Evolutionary conservation across 1,140 invertebrate genomes (phyloP).

Genomic region (Bombus sylvicola): DNA sequence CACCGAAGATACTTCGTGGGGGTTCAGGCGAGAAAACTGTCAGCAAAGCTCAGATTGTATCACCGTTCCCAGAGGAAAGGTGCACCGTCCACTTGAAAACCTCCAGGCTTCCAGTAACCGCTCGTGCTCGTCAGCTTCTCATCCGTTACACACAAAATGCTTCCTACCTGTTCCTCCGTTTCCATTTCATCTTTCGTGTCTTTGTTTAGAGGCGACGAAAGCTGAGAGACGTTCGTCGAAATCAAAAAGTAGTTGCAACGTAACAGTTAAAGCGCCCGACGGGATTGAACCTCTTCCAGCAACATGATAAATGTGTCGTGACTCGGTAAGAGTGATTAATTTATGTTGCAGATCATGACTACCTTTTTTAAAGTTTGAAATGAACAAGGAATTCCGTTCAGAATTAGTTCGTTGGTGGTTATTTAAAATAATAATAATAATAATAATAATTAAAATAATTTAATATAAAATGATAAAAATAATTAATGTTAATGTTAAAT

Average conservation of each 20-base stretch:
- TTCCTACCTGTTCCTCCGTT: conserved; percentile 18
- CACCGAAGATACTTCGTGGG: conserved; percentile 29
- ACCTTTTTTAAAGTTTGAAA: too few species aligned
- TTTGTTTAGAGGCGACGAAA: not conserved
- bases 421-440: too few species aligned
- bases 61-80: conserved; percentile 67
- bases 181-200: conserved; percentile 17
- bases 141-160: conserved; percentile 54
- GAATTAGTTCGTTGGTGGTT: too few species aligned
- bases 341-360: conserved; percentile 2
- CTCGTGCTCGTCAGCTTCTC: conserved; percentile 46
- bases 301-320: conserved; percentile 49
- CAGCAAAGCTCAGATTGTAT: conserved; percentile 73
- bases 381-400: too few species aligned
- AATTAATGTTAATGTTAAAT: too few species aligned
- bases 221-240: conserved; percentile 19
- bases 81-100: conserved; percentile 68
- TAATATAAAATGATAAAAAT: not conserved
- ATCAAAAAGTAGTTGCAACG: conserved; percentile 39
- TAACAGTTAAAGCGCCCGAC: conserved; percentile 36
- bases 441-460: not conserved
- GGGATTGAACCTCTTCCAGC: not conserved
- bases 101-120: conserved; percentile 61
- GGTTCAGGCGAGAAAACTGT: conserved; percentile 65
- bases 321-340: conserved; percentile 49